Evolutionary conservation across 2,113 vertebrate genomes (phyloP).

Genomic region (Macheiramphus alcinus): DNA sequence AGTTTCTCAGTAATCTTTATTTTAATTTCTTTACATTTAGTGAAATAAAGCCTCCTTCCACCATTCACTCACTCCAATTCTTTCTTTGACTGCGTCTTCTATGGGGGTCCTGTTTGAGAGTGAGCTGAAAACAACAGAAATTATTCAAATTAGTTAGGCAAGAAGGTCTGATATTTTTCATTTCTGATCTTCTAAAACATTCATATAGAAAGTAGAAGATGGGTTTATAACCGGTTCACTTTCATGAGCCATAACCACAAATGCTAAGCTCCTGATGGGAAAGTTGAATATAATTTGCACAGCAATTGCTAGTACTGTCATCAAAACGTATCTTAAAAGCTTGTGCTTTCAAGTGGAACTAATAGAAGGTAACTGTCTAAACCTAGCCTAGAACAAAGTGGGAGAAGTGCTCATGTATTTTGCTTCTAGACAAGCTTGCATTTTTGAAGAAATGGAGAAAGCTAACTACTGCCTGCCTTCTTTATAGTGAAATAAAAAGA

Average conservation of each 20-base stretch:
- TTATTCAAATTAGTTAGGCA: neutral
- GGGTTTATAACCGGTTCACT: neutral
- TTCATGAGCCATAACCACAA: neutral
- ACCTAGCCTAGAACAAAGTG: neutral
- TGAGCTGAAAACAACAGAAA: slow-evolving; percentile 35
- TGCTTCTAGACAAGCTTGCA: neutral
- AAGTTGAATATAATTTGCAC: neutral
- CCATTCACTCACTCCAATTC: neutral
- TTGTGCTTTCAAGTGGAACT: neutral
- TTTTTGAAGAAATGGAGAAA: neutral
- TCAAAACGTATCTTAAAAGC: neutral
- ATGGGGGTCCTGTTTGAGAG: neutral
- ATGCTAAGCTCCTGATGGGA: neutral
- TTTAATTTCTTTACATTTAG: slow-evolving; percentile 46
- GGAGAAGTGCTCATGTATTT: neutral
- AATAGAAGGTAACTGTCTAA: neutral
- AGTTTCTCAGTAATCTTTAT: slow-evolving; percentile 52
- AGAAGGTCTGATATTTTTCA: neutral
- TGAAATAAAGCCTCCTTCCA: slow-evolving; percentile 61
- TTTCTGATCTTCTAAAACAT: neutral
- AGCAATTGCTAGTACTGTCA: neutral
- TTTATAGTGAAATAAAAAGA: no score
- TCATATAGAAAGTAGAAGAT: neutral
- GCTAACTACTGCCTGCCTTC: neutral
- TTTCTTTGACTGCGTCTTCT: slow-evolving; percentile 33